These are phyloP conservation scores for Pitta sordida DNA, from an alignment of 2,113 vertebrate species.

Conservation along the genomic window DNA sequence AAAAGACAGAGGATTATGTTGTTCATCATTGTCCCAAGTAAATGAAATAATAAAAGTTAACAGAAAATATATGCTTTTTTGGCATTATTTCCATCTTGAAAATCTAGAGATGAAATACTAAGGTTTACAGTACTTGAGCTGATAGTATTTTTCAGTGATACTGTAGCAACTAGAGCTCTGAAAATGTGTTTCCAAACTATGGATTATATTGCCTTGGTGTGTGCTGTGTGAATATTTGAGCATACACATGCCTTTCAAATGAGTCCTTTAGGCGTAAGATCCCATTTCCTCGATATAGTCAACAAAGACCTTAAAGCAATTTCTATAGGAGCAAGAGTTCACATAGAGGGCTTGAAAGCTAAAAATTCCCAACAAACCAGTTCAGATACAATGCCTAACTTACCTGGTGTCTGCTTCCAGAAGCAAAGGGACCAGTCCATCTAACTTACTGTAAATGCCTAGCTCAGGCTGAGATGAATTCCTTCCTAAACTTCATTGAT, in stretches of 20 bases:
- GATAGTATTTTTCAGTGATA: background rate
- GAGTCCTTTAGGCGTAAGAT: constrained; percentile 41
- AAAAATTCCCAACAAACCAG: constrained; percentile 55
- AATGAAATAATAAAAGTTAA: background rate
- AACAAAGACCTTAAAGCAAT: constrained; percentile 57
- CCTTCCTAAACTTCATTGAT: background rate
- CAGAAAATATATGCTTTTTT: background rate
- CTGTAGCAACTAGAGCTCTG: background rate
- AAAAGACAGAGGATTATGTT: background rate
- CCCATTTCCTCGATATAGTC: constrained; percentile 50
- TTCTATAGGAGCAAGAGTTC: constrained; percentile 59
- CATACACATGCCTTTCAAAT: constrained; percentile 45
- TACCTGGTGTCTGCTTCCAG: constrained; percentile 45
- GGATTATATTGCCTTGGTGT: constrained; percentile 2
- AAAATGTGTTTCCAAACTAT: background rate
- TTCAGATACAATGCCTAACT: constrained; percentile 49
- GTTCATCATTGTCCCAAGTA: background rate
- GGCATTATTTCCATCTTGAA: background rate
- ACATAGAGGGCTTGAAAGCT: constrained; percentile 35
- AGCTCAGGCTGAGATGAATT: background rate
- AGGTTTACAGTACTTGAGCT: background rate
- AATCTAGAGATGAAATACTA: background rate
- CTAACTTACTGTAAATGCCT: background rate
- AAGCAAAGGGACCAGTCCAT: background rate
- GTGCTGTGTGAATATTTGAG: constrained; percentile 43